Conservation (phyloP, 2,888 invertebrate species). For the Acanthoscelides obtectus region DNA sequence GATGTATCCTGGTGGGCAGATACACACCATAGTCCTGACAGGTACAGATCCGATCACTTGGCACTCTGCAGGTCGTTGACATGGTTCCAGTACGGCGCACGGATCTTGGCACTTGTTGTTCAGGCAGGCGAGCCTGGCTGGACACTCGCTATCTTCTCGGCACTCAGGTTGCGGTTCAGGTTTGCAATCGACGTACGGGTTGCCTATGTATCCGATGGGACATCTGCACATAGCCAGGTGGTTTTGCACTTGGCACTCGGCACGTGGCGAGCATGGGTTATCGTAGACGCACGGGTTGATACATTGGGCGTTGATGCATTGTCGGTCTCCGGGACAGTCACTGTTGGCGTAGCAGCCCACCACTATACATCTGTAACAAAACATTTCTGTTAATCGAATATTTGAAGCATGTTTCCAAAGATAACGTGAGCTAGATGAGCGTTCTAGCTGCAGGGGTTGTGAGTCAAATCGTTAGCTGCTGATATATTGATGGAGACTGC, state of each 20-base stretch:
- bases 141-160: constrained; percentile 76
- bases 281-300: constrained; percentile 76
- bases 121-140: constrained; percentile 73
- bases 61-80: constrained; percentile 74
- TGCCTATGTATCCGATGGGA: constrained; percentile 68
- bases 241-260: constrained; percentile 75
- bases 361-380: constrained; percentile 56
- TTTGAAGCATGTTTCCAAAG: too few species aligned
- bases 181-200: constrained; percentile 76
- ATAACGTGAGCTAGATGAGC: too few species aligned
- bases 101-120: constrained; percentile 79
- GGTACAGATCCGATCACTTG: constrained; percentile 77
- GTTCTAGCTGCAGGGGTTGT: too few species aligned
- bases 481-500: too few species aligned
- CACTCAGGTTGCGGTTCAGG: constrained; percentile 73
- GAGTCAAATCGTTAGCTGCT: too few species aligned
- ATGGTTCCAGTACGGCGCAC: constrained; percentile 72
- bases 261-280: constrained; percentile 71
- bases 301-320: constrained; percentile 82
- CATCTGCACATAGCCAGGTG: constrained; percentile 85
- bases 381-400: too few species aligned
- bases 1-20: constrained; percentile 84
- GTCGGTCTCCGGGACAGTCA: constrained; percentile 80
- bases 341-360: constrained; percentile 83
- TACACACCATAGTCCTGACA: constrained; percentile 83